phyloP scores from a whole-genome alignment of 2,113 vertebrate genomes.

The Ageneiosus marmoratus region DNA sequence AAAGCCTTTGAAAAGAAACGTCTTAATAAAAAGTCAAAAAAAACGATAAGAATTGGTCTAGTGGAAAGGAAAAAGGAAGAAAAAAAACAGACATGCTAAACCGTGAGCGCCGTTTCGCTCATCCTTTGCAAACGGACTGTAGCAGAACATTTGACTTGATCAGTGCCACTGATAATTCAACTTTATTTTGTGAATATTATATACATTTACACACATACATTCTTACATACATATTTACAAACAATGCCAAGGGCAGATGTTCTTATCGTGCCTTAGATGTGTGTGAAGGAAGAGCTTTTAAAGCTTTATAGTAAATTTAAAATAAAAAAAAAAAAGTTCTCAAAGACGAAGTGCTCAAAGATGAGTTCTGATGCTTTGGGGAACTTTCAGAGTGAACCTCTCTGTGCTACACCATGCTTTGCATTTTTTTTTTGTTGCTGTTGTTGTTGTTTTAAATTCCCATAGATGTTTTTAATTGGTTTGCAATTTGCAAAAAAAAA shows the following conservation, averaged over 20 bases:
- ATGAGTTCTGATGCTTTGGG: not conserved
- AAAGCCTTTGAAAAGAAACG: not conserved
- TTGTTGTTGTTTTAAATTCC: not conserved
- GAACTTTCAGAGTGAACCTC: constrained; percentile 27
- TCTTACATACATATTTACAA: constrained; percentile 58
- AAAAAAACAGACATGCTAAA: not conserved
- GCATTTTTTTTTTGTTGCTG: constrained; percentile 35
- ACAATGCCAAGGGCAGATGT: constrained; percentile 31
- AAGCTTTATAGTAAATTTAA: not conserved
- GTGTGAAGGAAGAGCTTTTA: constrained; percentile 36
- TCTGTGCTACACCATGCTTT: constrained; percentile 51
- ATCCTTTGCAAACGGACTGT: constrained; percentile 7
- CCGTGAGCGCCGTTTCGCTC: not conserved
- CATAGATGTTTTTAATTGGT: constrained; percentile 1
- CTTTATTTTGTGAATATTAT: constrained; percentile 56
- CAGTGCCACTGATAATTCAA: constrained; percentile 44
- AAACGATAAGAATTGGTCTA: constrained; percentile 3
- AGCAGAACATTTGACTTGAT: constrained; percentile 43
- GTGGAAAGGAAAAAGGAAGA: not conserved
- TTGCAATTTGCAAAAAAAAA: constrained; percentile 7
- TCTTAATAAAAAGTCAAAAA: not conserved
- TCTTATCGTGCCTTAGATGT: constrained; percentile 32
- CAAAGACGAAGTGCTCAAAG: not conserved
- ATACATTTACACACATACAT: constrained; percentile 58
- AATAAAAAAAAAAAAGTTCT: not conserved